Percentiles rank a stretch among this genome's conserved stretches.
Evolutionary conservation across 2,888 invertebrate species (phyloP).

Genomic region (Notocelia uddmanniana): DNA sequence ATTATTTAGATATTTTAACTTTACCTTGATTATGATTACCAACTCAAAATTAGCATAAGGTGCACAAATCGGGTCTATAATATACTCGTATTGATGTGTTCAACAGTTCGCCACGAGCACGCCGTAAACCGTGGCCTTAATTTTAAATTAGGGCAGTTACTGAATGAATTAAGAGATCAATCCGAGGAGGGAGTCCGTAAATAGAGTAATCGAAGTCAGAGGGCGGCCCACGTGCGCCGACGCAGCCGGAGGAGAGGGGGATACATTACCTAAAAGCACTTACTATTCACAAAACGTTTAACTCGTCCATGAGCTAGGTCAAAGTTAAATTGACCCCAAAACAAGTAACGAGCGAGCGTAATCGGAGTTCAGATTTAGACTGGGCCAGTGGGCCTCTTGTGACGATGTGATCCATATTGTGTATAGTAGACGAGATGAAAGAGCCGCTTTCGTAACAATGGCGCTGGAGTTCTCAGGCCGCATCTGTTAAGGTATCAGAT

Average conservation of each 20-base stretch:
- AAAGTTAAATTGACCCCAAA: neutral
- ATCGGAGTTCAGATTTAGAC: neutral
- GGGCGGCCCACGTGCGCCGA: neutral
- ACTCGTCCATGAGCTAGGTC: neutral
- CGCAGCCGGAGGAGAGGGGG: neutral
- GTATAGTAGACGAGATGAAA: slow-evolving; percentile 10
- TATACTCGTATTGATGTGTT: neutral
- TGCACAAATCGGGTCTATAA: too few relatives aligned
- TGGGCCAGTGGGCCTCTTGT: neutral
- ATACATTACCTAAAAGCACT: neutral
- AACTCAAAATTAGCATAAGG: too few relatives aligned
- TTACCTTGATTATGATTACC: too few relatives aligned
- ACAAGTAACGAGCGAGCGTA: neutral
- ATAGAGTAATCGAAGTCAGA: slow-evolving; percentile 16
- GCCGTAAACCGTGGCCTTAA: slow-evolving; percentile 14
- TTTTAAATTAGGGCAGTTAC: neutral
- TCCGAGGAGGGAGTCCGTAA: neutral
- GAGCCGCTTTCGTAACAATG: slow-evolving; percentile 27
- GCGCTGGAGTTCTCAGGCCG: slow-evolving; percentile 12
- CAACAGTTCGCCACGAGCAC: neutral
- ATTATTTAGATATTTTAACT: too few relatives aligned
- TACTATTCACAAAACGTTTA: neutral
- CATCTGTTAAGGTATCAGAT: slow-evolving; percentile 38
- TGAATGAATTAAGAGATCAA: slow-evolving; percentile 28
- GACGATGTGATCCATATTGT: too few relatives aligned